Evolutionary conservation across 2,113 vertebrate genomes (phyloP).

Genomic region (Dromas ardeola): DNA sequence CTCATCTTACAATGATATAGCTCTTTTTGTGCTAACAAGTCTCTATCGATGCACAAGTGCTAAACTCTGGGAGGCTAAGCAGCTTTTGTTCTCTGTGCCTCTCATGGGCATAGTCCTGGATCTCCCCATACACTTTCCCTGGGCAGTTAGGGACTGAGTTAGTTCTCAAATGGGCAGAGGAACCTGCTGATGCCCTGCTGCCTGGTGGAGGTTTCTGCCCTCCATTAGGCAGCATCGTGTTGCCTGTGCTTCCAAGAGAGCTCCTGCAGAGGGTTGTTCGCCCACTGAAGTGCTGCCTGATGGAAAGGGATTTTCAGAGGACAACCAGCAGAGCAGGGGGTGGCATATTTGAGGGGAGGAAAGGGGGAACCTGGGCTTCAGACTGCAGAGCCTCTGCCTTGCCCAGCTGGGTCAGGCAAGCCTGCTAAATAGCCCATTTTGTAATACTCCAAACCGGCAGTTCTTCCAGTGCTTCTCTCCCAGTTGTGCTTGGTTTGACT

Average conservation of each 20-base stretch:
- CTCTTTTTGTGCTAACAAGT: neutral
- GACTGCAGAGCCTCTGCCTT: neutral
- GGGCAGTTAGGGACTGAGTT: neutral
- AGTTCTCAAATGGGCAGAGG: neutral
- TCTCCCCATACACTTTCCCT: neutral
- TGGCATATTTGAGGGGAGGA: neutral
- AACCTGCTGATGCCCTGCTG: neutral
- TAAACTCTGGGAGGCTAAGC: neutral
- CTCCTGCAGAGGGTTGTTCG: neutral
- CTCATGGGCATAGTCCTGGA: neutral
- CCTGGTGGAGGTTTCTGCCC: neutral
- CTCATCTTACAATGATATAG: neutral
- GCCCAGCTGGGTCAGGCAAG: neutral
- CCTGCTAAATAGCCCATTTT: neutral
- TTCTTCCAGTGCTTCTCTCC: neutral
- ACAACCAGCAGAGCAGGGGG: neutral
- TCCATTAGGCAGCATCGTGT: accelerated
- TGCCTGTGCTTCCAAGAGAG: neutral
- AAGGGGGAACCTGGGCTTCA: neutral
- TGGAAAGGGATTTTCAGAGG: neutral
- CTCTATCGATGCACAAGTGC: neutral
- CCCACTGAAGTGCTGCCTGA: neutral
- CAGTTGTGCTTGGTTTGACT: neutral
- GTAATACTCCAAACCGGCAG: neutral
- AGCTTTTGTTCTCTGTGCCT: neutral